Percentiles rank a stretch among this genome's conserved stretches.
Evolutionary conservation across 2,797 vertebrate genomes (phyloP).

Genomic region (Meriones psammophilus): DNA sequence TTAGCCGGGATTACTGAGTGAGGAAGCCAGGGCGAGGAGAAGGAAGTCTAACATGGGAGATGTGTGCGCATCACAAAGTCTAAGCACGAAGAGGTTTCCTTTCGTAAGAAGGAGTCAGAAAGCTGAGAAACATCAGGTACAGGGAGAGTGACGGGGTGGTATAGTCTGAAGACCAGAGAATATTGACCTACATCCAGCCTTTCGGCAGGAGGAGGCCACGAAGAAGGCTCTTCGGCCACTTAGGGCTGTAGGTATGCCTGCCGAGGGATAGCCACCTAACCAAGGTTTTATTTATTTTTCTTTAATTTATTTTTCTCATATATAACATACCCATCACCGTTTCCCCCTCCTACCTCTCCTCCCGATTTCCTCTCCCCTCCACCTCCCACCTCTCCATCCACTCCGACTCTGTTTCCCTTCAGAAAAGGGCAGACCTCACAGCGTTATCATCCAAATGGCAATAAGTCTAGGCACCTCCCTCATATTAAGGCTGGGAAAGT

Average conservation of each 20-base stretch:
- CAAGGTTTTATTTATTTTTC: background rate
- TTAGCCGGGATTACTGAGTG: background rate
- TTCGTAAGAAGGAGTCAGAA: background rate
- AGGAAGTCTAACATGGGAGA: background rate
- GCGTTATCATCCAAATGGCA: background rate
- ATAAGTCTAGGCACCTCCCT: background rate
- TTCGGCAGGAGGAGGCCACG: background rate
- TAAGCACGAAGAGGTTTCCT: background rate
- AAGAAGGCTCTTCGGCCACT: background rate
- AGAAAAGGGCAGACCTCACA: background rate
- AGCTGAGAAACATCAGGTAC: background rate
- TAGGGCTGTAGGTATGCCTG: no score
- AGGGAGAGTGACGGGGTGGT: background rate
- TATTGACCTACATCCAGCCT: background rate
- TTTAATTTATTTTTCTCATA: background rate
- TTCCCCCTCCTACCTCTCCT: background rate
- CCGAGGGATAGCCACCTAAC: background rate
- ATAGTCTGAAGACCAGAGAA: background rate
- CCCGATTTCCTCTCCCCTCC: background rate
- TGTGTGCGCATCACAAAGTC: background rate
- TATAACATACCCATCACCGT: background rate
- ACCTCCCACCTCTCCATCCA: background rate
- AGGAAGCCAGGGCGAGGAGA: background rate
- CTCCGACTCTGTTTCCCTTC: background rate
- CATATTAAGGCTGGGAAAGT: background rate